Conservation (phyloP, 2,113 vertebrate species). For the Sitta europaea region DNA sequence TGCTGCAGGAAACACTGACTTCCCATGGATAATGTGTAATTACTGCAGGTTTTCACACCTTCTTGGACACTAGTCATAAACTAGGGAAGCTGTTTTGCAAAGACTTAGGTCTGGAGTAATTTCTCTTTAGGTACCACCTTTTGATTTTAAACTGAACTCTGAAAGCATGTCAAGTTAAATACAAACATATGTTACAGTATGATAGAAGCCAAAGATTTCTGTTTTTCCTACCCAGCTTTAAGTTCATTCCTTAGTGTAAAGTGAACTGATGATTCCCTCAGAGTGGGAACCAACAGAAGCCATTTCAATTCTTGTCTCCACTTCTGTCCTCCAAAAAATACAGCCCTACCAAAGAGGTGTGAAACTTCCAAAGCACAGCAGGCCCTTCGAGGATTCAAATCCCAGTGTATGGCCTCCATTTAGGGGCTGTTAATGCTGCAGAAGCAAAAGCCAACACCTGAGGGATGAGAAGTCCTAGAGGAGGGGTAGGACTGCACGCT, state of each 20-base stretch:
- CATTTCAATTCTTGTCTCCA: background rate
- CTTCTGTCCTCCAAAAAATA: background rate
- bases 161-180: background rate
- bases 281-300: background rate
- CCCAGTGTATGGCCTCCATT: rapidly evolving
- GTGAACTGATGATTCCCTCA: background rate
- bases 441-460: background rate
- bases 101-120: background rate
- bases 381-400: background rate
- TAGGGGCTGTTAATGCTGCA: background rate
- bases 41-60: background rate
- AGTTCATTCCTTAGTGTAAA: background rate
- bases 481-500: background rate
- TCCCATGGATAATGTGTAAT: background rate
- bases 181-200: background rate
- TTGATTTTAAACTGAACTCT: background rate
- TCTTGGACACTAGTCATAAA: rapidly evolving
- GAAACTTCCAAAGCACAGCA: background rate
- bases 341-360: background rate
- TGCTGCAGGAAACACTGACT: background rate
- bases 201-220: background rate
- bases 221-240: background rate
- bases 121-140: background rate
- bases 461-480: background rate
- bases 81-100: background rate